Evolutionary conservation across 1,140 invertebrate genomes (phyloP).

Genomic region (Diprion similis): DNA sequence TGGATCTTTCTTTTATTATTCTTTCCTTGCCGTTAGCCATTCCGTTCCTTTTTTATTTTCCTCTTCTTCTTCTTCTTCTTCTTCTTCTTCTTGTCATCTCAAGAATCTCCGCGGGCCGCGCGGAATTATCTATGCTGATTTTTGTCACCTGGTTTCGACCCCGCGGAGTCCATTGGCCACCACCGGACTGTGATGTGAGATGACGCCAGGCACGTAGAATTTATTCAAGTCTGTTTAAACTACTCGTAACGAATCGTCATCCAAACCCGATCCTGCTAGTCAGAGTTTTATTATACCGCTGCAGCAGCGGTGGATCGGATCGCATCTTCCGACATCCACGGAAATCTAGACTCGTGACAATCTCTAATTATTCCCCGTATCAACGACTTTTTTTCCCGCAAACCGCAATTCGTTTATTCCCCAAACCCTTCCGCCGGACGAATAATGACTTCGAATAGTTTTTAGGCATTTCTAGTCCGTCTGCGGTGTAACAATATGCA

Average conservation of each 20-base stretch:
- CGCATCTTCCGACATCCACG: background rate
- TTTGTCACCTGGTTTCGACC: background rate
- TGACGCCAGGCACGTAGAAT: background rate
- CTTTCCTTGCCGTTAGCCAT: background rate
- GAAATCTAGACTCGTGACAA: background rate
- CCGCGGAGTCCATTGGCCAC: background rate
- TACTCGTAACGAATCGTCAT: background rate
- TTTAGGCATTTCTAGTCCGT: too few relatives aligned
- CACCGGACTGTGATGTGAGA: background rate
- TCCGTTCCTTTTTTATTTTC: background rate
- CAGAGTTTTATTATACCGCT: too few relatives aligned
- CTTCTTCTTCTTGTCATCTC: background rate
- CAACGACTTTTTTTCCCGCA: too few relatives aligned
- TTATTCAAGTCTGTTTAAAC: background rate
- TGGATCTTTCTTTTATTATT: background rate
- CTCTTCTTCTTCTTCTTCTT: background rate
- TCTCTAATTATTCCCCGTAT: background rate
- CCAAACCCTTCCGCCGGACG: too few relatives aligned
- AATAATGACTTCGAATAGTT: too few relatives aligned
- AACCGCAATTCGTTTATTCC: too few relatives aligned
- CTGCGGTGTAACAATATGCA: too few relatives aligned
- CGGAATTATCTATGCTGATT: conserved; percentile 2
- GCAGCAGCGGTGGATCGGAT: too few relatives aligned
- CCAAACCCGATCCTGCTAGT: background rate
- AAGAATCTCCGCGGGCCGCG: too few relatives aligned